Evolutionary conservation across 2,113 vertebrate species (phyloP).

Genomic region (Butorides virescens): DNA sequence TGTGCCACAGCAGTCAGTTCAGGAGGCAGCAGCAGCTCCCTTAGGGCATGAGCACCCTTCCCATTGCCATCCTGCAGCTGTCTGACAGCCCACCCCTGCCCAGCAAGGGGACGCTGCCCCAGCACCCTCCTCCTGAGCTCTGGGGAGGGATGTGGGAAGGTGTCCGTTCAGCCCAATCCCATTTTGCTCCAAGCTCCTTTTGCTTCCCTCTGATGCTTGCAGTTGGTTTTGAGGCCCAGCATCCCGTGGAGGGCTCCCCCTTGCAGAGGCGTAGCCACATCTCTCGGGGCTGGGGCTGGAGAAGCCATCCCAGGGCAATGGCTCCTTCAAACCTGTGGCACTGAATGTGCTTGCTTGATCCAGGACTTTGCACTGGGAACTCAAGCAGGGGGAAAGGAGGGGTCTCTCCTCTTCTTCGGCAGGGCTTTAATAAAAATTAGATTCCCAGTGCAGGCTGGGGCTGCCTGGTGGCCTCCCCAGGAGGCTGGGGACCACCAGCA

Average conservation of each 20-base stretch:
- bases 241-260: accelerated
- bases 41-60: neutral
- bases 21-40: neutral
- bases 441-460: neutral
- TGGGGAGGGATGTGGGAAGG: neutral
- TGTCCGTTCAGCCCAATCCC: neutral
- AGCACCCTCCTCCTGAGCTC: neutral
- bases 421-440: neutral
- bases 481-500: neutral
- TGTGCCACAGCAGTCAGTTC: neutral
- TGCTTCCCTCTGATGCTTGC: neutral
- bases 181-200: neutral
- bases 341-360: neutral
- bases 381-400: neutral
- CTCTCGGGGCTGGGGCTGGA: neutral
- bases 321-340: neutral
- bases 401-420: neutral
- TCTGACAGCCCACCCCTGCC: neutral
- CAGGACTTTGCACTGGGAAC: neutral
- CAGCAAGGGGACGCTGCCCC: accelerated
- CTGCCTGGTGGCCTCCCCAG: neutral
- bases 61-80: neutral
- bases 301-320: neutral
- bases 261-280: neutral
- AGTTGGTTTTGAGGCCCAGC: neutral